Base-by-base conservation (phyloP, 2,113 vertebrate genomes). In the Zapornia atra region DNA sequence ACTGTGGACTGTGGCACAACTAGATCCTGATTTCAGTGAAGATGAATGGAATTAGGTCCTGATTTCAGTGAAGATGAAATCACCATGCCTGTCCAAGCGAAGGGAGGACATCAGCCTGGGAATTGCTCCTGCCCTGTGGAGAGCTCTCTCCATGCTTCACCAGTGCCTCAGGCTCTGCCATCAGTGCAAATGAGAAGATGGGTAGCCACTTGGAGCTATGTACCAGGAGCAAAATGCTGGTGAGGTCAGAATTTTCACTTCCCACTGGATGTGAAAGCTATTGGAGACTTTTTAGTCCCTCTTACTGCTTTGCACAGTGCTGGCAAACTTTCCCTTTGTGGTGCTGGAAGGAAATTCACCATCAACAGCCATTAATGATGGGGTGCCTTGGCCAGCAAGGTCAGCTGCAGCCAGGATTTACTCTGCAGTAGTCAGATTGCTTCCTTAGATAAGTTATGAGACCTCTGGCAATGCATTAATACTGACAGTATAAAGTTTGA, bases 51-150 rank as follows among this genome's bases (percentile, higher is more conserved):
- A 56, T 46, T 68, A 31, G 56, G 61, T 51, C 60, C 54, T 13
- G 15, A 34, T 51, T 83, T 79, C n/a, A 36, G 36, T 42, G 63
- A 63, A 54, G 36, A 31, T 6, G 44, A 40, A 38, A 46, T 46
- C 44, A 22, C 11, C 10, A 2, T 4, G 8, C 25, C 33, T 15
- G 20, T 33, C 17, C 50, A 51, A n/a, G 69, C 60, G 44, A 31
- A 25, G 29, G 51, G n/a, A 26, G 28, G 1, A 0, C 8, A 7
- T 15, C 12, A 4, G 60, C 4, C 12, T 42, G 50, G 25, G 34
- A 60, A 22, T 40, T 10, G 20, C 34, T 16, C 17, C 64, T 57
- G 57, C 64, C 31, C 17, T 24, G 50, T 2, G 5, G 31, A 29
- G 33, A 9, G 28, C 4, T 17, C 19, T 36, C 42, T 36, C 36